These are phyloP conservation scores for Argyrosomus regius DNA, from an alignment of 2,797 vertebrate genomes.

Conservation along the genomic window DNA sequence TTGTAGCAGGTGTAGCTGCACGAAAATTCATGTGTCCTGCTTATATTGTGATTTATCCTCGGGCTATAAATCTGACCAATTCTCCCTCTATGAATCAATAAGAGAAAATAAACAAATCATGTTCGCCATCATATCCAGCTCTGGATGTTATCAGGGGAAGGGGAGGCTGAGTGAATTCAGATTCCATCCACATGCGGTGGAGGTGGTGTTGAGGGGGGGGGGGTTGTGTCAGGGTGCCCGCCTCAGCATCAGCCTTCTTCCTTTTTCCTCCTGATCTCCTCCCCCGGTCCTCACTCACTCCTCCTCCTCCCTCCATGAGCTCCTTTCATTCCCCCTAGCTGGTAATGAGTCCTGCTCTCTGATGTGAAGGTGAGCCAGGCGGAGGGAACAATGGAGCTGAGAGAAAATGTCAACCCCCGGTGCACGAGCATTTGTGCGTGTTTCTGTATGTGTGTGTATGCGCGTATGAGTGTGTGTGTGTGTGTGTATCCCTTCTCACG, in stretches of 20 bases:
- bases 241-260: slow-evolving; percentile 70
- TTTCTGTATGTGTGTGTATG: slow-evolving; percentile 32
- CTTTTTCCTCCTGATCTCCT: slow-evolving; percentile 64
- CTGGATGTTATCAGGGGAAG: slow-evolving; percentile 23
- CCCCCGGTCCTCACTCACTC: slow-evolving; percentile 46
- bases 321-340: slow-evolving; percentile 80
- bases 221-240: slow-evolving; percentile 50
- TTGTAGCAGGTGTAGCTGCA: slow-evolving; percentile 40
- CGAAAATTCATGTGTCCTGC: slow-evolving; percentile 41
- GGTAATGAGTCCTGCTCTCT: slow-evolving; percentile 87
- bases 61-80: slow-evolving; percentile 32
- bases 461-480: slow-evolving; percentile 34
- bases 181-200: slow-evolving; percentile 52
- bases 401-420: slow-evolving; percentile 81
- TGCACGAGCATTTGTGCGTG: slow-evolving; percentile 28
- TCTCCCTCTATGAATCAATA: slow-evolving; percentile 20
- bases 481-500: slow-evolving; percentile 63
- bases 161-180: slow-evolving; percentile 43
- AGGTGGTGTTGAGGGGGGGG: slow-evolving; percentile 1
- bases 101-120: slow-evolving; percentile 47
- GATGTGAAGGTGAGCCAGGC: slow-evolving; percentile 86
- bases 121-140: slow-evolving; percentile 29
- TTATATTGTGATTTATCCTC: slow-evolving; percentile 50
- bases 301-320: slow-evolving; percentile 63
- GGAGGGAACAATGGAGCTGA: slow-evolving; percentile 82